Base-by-base conservation (phyloP, 2,888 invertebrate genomes). In the Ashinkailepas kermadecensis region DNA sequence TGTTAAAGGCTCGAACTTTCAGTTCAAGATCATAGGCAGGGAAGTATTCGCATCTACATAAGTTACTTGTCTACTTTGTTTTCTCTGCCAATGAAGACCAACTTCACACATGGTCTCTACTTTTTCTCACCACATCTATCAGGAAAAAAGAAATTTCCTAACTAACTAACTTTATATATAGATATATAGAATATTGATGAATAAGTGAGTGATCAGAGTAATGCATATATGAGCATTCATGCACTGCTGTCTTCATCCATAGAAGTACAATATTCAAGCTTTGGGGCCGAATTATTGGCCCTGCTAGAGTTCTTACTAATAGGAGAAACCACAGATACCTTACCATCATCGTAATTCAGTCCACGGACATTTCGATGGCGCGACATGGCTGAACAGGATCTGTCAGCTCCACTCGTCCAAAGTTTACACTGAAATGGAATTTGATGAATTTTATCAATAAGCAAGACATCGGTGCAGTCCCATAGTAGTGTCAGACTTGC, bases 321-420 rank as follows among this genome's bases (percentile, higher is more conserved):
- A 70, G 2, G 15, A 15, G 13, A 15, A 39, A 39, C 6, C 6
- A 23, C 13, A 67, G 9, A 11, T n/a, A 21, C 1, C 87, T 87
- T 88, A 92, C 92, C 92, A 86, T 95, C 95, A 58, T 93, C 92
- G 88, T 93, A 95, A 87, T 93, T 93, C 91, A 94, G 92, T 83
- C 92, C 92, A 82, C 95, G 90, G 82, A 96, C 91, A 88, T 94
- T 94, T 84, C 96, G 90, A 87, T 96, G 96, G 81, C 96, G 92
- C 84, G 96, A 93, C 96, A 96, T 96, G 85, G 87, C 89, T 82
- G 65, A 58, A 70, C 64, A n/a, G n/a, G n/a, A n/a, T 58, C 15
- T 78, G 6, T 39, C 54, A 25, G n/a, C 54, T 15, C 9, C 54
- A 18, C 8, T n/a, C 21, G 18, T n/a, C 65, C 65, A 23, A 9